Percentiles rank a stretch among this genome's conserved stretches.
Evolutionary conservation across 2,113 vertebrate genomes (phyloP).

Genomic region (Hippocampus zosterae): DNA sequence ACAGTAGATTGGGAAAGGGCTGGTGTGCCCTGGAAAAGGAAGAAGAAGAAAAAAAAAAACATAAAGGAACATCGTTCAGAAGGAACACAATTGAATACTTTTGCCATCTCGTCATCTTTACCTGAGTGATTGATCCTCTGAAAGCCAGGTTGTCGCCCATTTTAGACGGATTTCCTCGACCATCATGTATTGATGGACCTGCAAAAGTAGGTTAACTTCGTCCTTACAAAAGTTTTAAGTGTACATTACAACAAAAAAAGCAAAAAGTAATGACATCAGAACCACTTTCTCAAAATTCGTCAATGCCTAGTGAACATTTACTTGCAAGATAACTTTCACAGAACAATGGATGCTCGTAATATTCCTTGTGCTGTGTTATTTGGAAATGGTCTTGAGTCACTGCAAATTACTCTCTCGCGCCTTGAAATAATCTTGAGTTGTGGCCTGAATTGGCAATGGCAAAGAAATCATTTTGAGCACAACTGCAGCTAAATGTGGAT

Average conservation of each 20-base stretch:
- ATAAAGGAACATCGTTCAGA: background rate
- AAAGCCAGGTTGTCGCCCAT: slow-evolving; percentile 78
- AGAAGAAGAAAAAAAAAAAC: background rate
- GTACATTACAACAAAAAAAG: background rate
- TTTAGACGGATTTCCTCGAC: slow-evolving; percentile 83
- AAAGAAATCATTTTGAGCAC: background rate
- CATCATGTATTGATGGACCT: slow-evolving; percentile 80
- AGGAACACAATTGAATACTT: background rate
- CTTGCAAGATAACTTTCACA: no score
- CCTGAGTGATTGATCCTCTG: slow-evolving; percentile 94
- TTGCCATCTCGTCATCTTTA: slow-evolving; percentile 45
- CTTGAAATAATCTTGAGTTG: no score
- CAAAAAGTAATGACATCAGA: background rate
- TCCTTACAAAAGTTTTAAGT: background rate
- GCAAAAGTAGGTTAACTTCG: background rate
- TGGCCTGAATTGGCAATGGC: no score
- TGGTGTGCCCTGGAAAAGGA: slow-evolving; percentile 81
- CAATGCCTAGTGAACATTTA: no score
- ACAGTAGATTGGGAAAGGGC: slow-evolving; percentile 84
- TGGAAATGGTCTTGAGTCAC: background rate
- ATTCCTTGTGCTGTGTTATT: background rate
- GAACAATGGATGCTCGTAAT: background rate
- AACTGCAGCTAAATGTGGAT: background rate
- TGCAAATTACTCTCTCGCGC: background rate
- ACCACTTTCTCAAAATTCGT: background rate